A percentile compares a stretch with the other conserved stretches of the same genome.
These are phyloP conservation scores for Phrynosoma blainvillii DNA, from an alignment of 2,113 vertebrate species.

Conservation along the genomic window DNA sequence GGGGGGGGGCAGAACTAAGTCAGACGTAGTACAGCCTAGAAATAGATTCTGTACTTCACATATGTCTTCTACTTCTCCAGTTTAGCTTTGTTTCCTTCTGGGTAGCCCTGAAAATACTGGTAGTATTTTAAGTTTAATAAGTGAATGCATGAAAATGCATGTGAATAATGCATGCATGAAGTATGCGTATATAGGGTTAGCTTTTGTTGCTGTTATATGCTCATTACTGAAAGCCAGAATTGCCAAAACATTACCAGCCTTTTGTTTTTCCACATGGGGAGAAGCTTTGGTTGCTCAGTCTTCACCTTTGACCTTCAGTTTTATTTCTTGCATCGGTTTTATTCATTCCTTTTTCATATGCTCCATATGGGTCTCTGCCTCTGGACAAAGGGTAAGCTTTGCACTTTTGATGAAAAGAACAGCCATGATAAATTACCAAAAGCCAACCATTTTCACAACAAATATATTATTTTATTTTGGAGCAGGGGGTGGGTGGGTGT, in stretches of 20 bases:
- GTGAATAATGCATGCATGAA: not conserved
- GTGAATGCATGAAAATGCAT: not conserved
- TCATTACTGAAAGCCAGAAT: conserved; percentile 42
- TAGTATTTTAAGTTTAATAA: not conserved
- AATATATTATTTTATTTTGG: conserved; percentile 13
- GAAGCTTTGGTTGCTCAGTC: conserved; percentile 66
- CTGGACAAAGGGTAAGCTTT: conserved; percentile 55
- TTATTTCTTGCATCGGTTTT: conserved; percentile 70
- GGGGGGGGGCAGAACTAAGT: not conserved
- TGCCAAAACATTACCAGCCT: conserved; percentile 63
- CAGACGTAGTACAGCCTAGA: not conserved
- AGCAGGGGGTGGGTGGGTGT: not conserved
- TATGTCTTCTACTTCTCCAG: not conserved
- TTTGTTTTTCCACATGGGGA: conserved; percentile 68
- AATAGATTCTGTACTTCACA: not conserved
- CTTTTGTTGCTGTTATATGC: conserved; percentile 8
- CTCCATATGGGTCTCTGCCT: conserved; percentile 59
- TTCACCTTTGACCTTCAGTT: conserved; percentile 71
- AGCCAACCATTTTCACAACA: conserved; percentile 26
- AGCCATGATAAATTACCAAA: conserved; percentile 39
- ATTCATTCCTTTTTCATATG: conserved; percentile 74
- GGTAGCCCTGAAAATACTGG: not conserved
- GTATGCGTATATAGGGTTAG: not conserved
- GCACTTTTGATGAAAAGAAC: conserved; percentile 57
- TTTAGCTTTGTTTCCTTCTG: not conserved